Base-by-base conservation (phyloP, 2,797 vertebrate species). In the Apogon talboti region DNA sequence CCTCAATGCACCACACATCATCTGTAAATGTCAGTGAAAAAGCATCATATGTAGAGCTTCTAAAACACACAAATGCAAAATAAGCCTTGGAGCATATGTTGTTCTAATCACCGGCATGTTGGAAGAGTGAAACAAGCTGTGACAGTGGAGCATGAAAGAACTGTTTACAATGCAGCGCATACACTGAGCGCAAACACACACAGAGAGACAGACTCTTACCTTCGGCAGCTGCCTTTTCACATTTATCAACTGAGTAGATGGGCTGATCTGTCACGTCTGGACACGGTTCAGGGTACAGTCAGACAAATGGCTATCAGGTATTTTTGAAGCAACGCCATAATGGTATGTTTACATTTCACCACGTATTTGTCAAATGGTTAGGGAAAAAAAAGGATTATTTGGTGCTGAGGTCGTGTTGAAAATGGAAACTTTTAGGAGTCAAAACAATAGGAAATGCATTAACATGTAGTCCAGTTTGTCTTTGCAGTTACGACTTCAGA, bases 141-240 rank as follows among this genome's bases (percentile, higher is more conserved):
- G 79, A 79, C 71, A 70, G 46, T 58, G 44, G 9, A 16, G 46
- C 47, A 56, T 52, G 2, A 72, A 53, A 50, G 46, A 78, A 48
- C 51, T 41, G 57, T 65, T 61, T 19, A 44, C 54, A 61, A 14
- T 5, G 14, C 37, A 42, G 10, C 44, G 28, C 43, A 66, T 19
- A 57, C 48, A 65, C 40, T 53, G 52, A 14, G 19, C 42, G 15
- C 7, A 14, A 24, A 47, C 14, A 54, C 21, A 37, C 7, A 58
- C 35, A 49, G 35, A 49, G 35, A 50, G 14, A 19, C n/a, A 56
- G 41, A 46, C 44, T 58, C 40, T 61, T 66, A 79, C 76, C 78
- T 76, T 78, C 12, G 57, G 81, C 65, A 56, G 61, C 62, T 83
- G 74, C 73, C 63, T 54, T 71, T 72, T 60, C 43, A 14, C 42